Evolutionary conservation across 2,113 vertebrate genomes (phyloP).

Genomic region (Thymallus thymallus): DNA sequence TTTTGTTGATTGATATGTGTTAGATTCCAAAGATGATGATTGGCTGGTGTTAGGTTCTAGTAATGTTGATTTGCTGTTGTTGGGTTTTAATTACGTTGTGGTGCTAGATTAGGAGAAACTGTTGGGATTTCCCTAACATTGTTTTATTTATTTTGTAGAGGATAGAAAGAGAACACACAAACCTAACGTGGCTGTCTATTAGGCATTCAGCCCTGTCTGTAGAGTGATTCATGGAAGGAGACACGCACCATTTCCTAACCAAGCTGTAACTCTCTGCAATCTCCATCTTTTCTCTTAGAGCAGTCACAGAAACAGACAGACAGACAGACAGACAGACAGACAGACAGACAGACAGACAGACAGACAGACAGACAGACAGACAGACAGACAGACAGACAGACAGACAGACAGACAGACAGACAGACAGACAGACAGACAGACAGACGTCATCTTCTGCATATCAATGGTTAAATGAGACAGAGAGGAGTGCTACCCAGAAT

Average conservation of each 20-base stretch:
- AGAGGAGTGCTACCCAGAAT: no score
- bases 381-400: neutral
- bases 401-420: neutral
- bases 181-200: conserved; percentile 69
- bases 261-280: conserved; percentile 66
- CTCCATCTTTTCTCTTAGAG: conserved; percentile 71
- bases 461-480: no score
- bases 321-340: conserved; percentile 9
- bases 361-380: neutral
- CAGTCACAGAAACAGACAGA: conserved; percentile 41
- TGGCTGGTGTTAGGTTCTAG: neutral
- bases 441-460: no score
- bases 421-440: no score
- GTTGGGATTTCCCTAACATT: no score
- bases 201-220: conserved; percentile 70
- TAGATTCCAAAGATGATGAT: no score
- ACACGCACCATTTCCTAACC: conserved; percentile 74
- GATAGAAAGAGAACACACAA: neutral
- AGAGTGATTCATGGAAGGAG: conserved; percentile 71
- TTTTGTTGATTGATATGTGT: no score
- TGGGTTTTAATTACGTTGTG: neutral
- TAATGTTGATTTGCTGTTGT: neutral
- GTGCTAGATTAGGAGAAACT: neutral
- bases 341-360: neutral
- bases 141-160: no score